Evolutionary conservation across 2,888 invertebrate species (phyloP), one percentile per base, ranked within the genome.

Genomic region (Sinotaia quadrata): DNA sequence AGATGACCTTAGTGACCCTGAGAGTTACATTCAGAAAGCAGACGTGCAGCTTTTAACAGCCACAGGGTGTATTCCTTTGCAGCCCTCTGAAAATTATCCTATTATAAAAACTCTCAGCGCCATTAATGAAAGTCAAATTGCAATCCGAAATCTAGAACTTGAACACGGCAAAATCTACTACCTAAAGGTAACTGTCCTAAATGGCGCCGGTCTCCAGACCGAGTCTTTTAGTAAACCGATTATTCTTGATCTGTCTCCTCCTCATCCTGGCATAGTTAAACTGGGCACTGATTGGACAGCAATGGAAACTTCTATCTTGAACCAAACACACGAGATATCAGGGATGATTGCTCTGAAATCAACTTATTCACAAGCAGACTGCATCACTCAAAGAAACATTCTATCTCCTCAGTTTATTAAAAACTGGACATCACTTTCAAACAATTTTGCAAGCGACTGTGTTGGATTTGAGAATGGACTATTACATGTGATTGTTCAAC

Each of bases 31-130:
- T n/a, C 18, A 54, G 24, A 24, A 2, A 5, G 63, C 51, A 18
- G 1, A 76, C 65, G 33, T 81, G 76, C 76, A 37, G 2, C 63
- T 63, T 34, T 12, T 63, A 8, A 27, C 54, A 36, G 31, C 41
- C 41, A n/a, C 12, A 7, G 18, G 29, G 54, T 63, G 63, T 27
- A 15, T 12, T 27, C 29, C 41, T 3, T 52, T 27, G n/a, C 7
- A 4, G 7, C 21, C 37, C 36, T n/a, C 37, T 4, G 36, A 36
- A 27, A 2, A 18, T 7, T 12, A 37, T 18, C 7, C 8, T 4
- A 29, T 31, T 12, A 8, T 62, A 8, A 15, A 34, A 5, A n/a
- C 36, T 18, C 54, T 63, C 0, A 27, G 15, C 7, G 63, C 37
- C 29, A 27, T n/a, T 37, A 54, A 54, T 51, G 27, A 37, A 51